A percentile compares a stretch with the other conserved stretches of the same genome.
These are phyloP conservation scores for Acipenser oxyrinchus DNA, from an alignment of 2,797 vertebrate species.

Conservation along the genomic window DNA sequence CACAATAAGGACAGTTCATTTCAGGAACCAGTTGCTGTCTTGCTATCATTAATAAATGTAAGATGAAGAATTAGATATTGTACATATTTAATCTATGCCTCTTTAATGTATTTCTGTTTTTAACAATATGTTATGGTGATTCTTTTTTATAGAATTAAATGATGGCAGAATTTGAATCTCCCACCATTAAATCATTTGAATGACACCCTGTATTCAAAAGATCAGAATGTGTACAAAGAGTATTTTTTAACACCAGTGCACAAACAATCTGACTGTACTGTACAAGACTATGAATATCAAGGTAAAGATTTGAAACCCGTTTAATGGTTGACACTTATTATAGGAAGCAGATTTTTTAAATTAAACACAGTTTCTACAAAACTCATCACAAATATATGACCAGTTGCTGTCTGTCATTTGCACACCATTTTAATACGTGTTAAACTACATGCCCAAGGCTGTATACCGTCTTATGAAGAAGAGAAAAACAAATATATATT, in stretches of 20 bases:
- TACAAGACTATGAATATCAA: slow-evolving; percentile 11
- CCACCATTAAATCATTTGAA: no score
- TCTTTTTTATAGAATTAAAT: no score
- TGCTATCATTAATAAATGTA: no score
- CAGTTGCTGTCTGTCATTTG: slow-evolving; percentile 39
- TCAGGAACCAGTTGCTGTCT: no score
- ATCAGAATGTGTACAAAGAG: background rate
- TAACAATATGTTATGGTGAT: no score
- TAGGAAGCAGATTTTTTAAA: slow-evolving; percentile 36
- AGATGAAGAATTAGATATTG: no score
- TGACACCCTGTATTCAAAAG: no score
- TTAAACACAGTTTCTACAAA: slow-evolving; percentile 39
- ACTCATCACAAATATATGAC: slow-evolving; percentile 30
- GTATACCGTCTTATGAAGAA: slow-evolving; percentile 17
- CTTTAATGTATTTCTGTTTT: no score
- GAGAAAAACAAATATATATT: slow-evolving; percentile 13
- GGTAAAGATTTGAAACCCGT: slow-evolving; percentile 16
- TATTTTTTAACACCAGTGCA: slow-evolving; percentile 28
- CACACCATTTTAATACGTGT: slow-evolving; percentile 26
- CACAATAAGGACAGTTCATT: no score
- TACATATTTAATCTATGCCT: no score
- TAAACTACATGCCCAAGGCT: slow-evolving; percentile 24
- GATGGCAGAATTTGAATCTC: no score
- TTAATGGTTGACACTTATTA: slow-evolving; percentile 11
- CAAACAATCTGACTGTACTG: slow-evolving; percentile 14